Conservation (phyloP, 30 jellyfish, hydroid and myxozoan species). For the Aurelia coerulea region DNA sequence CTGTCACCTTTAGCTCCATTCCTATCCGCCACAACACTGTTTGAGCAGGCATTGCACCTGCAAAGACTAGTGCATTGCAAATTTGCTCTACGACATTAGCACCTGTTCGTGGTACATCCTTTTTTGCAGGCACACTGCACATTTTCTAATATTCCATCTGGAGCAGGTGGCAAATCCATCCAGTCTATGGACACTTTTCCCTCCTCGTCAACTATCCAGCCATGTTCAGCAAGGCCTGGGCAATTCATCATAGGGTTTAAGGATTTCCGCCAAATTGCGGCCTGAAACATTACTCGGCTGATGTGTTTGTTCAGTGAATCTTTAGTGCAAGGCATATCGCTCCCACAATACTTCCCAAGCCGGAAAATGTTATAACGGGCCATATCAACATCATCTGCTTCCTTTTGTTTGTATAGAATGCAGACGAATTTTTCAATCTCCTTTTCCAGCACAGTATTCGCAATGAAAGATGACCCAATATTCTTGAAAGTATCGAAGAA, state of each 20-base stretch:
- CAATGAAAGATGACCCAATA: conserved; percentile 34
- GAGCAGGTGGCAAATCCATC: conserved; percentile 49
- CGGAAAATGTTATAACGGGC: conserved; percentile 27
- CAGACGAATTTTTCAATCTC: conserved; percentile 18
- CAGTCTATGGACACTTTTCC: conserved; percentile 2
- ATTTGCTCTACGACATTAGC: conserved; percentile 8
- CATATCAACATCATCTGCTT: background rate
- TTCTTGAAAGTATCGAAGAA: conserved; percentile 11
- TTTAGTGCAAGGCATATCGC: conserved; percentile 48
- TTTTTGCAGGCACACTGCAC: conserved; percentile 38
- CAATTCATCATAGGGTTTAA: conserved; percentile 32
- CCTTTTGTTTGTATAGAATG: conserved; percentile 21
- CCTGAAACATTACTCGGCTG: conserved; percentile 50
- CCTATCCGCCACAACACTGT: too few species aligned
- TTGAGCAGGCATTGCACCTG: too few species aligned
- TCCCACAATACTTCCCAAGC: conserved; percentile 37
- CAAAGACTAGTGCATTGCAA: background rate
- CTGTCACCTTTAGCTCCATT: conserved; percentile 2
- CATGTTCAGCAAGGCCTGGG: conserved; percentile 44
- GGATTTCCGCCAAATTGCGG: conserved; percentile 50
- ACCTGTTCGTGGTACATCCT: conserved; percentile 14
- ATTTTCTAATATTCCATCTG: conserved; percentile 49
- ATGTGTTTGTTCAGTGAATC: conserved; percentile 20
- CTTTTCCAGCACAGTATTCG: conserved; percentile 5
- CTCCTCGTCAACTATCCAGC: conserved; percentile 31